Evolutionary conservation across 2,888 invertebrate genomes (phyloP).

Genomic region (Meiosimyza platycephala): DNA sequence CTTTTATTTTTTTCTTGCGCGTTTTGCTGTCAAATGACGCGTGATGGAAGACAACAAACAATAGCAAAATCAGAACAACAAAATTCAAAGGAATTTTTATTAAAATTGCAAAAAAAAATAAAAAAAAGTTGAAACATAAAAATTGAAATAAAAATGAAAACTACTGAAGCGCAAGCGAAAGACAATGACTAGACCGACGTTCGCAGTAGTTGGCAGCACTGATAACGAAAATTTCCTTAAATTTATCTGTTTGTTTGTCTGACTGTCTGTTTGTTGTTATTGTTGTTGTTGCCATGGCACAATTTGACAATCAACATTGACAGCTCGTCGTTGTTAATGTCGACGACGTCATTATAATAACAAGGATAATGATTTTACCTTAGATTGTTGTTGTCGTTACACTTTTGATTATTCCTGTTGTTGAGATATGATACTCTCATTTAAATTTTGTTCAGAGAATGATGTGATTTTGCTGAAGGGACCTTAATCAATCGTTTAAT

Average conservation of each 20-base stretch:
- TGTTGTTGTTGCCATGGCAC: too few species aligned
- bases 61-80: neutral
- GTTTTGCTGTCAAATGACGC: constrained; percentile 17
- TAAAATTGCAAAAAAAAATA: neutral
- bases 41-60: neutral
- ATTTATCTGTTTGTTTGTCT: neutral
- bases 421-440: neutral
- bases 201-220: neutral
- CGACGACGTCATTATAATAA: neutral
- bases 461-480: too few species aligned
- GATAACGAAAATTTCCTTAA: neutral
- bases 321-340: neutral
- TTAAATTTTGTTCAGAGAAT: neutral
- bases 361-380: neutral
- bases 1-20: neutral
- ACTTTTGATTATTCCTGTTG: neutral
- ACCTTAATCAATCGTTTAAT: too few species aligned
- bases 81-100: neutral
- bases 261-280: neutral
- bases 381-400: constrained; percentile 5
- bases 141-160: neutral
- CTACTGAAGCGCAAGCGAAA: neutral
- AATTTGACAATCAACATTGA: too few species aligned
- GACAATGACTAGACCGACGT: constrained; percentile 1
- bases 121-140: constrained; percentile 13